Base-by-base conservation (phyloP, 1,140 invertebrate species). In the Drosophila sucinea region DNA sequence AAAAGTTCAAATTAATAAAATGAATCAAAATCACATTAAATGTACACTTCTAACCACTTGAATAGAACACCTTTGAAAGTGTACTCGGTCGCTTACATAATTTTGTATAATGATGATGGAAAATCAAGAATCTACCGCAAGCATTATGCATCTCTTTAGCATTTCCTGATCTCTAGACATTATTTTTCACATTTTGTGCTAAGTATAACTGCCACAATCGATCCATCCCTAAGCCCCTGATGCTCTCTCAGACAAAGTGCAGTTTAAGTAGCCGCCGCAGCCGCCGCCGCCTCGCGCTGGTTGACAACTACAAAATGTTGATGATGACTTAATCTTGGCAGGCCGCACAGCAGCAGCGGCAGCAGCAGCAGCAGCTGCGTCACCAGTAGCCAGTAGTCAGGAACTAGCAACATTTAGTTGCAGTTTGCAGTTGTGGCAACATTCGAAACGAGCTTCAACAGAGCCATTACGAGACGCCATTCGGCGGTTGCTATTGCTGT, bases 281-380 rank as follows among this genome's bases (percentile, higher is more conserved):
- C 17, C 17, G 17, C 17, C 17, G 74, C 72, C 74, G 78, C 41
- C 82, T 86, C 66, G 65, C 73, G 85, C 77, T 79, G 67, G 84
- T 89, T 87, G 84, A 87, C 84, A 87, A 87, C 85, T 87, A 85
- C 80, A 87, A 87, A 87, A 89, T 84, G 84, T 87, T 84, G 84
- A 87, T 87, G 84, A 87, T 87, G 84, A 87, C 84, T 87, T 87
- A 87, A 87, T 87, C 84, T 87, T 83, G 73, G 80, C 84, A 83
- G 79, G 70, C 73, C 55, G 71, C 80, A 67, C 70, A 67, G 67
- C 71, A 70, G 30, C 60, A 40, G 11, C 25, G 35, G 62, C 27
- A 41, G 25, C 64, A 56, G 40, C 56, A n/a, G 30, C 60, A 64
- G 68, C 69, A 60, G 69, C 64, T 70, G 41, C 73, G 69, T 60